Percentiles rank a stretch among this genome's conserved stretches.
phyloP scores from a whole-genome alignment of 2,113 vertebrate species.

The Tyrannus savana region DNA sequence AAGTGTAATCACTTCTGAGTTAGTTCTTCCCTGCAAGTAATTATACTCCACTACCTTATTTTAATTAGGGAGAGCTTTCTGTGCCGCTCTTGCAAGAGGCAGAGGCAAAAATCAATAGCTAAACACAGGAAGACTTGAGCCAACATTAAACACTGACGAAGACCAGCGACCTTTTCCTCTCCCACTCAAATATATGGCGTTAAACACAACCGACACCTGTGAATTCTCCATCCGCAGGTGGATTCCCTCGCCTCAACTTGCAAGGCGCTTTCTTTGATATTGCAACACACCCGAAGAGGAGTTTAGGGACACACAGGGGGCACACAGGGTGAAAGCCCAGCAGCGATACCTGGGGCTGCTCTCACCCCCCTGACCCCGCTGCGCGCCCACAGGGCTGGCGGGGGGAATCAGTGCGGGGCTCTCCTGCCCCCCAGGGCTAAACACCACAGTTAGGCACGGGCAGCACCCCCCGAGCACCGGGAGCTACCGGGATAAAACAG shows the following conservation, averaged over 20 bases:
- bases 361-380: neutral
- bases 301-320: neutral
- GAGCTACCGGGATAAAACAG: fast-evolving
- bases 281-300: neutral
- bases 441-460: neutral
- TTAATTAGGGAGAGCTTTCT: neutral
- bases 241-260: neutral
- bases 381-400: neutral
- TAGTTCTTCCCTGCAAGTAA: neutral
- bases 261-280: neutral
- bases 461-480: neutral
- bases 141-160: neutral
- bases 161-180: neutral
- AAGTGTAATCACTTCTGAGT: neutral
- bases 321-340: neutral
- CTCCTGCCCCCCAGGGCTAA: neutral
- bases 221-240: neutral
- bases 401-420: fast-evolving
- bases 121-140: neutral
- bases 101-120: neutral
- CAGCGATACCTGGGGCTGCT: neutral
- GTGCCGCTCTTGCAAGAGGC: neutral
- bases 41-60: neutral
- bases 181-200: fast-evolving
- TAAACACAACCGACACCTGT: neutral